Conservation (phyloP, 2,113 vertebrate genomes). For the Daubentonia madagascariensis region DNA sequence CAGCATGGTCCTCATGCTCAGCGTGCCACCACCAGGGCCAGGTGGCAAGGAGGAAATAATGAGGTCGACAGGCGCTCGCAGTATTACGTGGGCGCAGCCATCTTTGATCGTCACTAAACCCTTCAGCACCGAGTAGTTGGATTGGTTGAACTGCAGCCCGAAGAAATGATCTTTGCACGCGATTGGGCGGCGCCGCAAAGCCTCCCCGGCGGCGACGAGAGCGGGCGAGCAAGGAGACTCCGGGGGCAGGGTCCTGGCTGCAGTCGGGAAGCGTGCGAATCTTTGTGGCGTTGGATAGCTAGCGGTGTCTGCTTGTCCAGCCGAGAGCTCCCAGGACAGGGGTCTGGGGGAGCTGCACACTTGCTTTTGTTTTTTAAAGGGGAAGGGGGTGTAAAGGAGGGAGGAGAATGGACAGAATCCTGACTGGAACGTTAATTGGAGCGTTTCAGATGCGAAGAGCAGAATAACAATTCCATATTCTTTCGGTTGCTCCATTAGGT, state of each 20-base stretch:
- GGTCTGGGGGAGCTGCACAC: neutral
- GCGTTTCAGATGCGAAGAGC: neutral
- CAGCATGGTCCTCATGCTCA: slow-evolving; percentile 81
- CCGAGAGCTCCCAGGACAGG: neutral
- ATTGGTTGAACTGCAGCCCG: slow-evolving; percentile 82
- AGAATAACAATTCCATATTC: neutral
- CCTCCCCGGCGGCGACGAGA: neutral
- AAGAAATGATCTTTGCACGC: slow-evolving; percentile 38
- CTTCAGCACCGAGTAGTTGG: slow-evolving; percentile 52
- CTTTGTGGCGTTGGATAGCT: accelerated
- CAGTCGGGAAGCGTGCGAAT: accelerated
- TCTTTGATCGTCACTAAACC: slow-evolving; percentile 57
- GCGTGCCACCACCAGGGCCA: neutral
- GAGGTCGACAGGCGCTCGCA: neutral
- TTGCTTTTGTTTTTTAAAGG: neutral
- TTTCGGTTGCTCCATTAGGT: neutral
- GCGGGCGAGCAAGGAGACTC: neutral
- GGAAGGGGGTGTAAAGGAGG: neutral
- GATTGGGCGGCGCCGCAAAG: slow-evolving; percentile 81
- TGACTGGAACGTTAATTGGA: neutral
- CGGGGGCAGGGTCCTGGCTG: neutral
- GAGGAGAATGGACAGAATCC: neutral
- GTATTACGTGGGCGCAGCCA: slow-evolving; percentile 72
- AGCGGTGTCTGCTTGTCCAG: accelerated
- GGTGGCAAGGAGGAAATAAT: accelerated